Conservation (phyloP, 2,888 invertebrate genomes). For the Leptarthrus brevirostris region DNA sequence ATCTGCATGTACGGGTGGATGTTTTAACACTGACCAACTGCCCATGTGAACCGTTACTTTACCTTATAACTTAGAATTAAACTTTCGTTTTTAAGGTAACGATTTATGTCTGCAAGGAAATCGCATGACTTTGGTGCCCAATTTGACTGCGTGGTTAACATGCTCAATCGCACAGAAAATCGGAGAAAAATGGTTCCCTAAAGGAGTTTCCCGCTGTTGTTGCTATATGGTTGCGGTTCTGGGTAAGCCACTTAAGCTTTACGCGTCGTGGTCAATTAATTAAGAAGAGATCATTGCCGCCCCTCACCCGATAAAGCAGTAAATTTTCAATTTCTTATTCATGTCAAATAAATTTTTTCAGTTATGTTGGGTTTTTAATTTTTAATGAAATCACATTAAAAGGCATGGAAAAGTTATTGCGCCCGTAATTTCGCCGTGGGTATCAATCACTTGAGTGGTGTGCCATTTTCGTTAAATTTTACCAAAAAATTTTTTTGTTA, state of each 20-base stretch:
- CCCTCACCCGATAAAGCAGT: constrained; percentile 17
- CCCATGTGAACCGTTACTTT: constrained; percentile 20
- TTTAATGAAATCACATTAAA: constrained; percentile 39
- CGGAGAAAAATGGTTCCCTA: constrained; percentile 1
- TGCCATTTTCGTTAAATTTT: no score
- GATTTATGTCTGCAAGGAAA: constrained; percentile 31
- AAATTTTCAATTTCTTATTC: constrained; percentile 31
- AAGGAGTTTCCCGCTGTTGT: constrained; percentile 12
- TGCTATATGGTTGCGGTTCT: neutral
- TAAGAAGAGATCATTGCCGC: neutral
- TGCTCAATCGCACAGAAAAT: neutral
- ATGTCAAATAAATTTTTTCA: constrained; percentile 24
- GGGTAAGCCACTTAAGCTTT: neutral
- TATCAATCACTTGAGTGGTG: neutral
- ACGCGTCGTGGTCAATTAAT: constrained; percentile 27
- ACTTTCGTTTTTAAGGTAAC: constrained; percentile 38
- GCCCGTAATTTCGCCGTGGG: neutral
- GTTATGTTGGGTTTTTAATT: constrained; percentile 15
- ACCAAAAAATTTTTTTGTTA: neutral
- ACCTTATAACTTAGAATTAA: constrained; percentile 41
- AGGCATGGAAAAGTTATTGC: neutral
- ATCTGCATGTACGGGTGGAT: constrained; percentile 9
- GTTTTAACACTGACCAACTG: constrained; percentile 19
- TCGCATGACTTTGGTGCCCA: constrained; percentile 26
- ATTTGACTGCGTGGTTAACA: constrained; percentile 15